Percentiles rank a stretch among this genome's conserved stretches.
Evolutionary conservation across 2,888 invertebrate genomes (phyloP).

Genomic region (Aquatica leii): DNA sequence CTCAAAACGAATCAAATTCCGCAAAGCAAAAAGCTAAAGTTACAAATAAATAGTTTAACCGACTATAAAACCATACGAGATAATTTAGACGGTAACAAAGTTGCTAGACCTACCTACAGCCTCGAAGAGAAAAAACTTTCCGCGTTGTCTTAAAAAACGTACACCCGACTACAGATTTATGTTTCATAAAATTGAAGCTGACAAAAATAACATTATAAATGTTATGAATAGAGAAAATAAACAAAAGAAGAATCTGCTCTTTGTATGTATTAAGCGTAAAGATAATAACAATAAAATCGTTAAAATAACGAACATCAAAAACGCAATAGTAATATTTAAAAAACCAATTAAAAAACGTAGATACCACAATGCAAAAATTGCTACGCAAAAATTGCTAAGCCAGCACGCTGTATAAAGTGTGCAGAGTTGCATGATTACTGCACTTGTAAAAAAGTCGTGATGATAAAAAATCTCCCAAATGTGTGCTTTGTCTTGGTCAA

Average conservation of each 20-base stretch:
- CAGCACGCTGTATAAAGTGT: too few species aligned
- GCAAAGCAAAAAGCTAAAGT: neutral
- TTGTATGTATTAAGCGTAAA: slow-evolving; percentile 15
- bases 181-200: slow-evolving; percentile 1
- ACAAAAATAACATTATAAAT: slow-evolving; percentile 1
- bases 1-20: slow-evolving; percentile 1
- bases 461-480: slow-evolving; percentile 5
- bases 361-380: slow-evolving; percentile 16
- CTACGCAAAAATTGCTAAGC: too few species aligned
- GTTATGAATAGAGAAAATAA: slow-evolving; percentile 1
- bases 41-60: neutral
- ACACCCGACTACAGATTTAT: too few species aligned
- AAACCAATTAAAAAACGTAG: slow-evolving; percentile 15
- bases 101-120: slow-evolving; percentile 3
- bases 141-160: neutral
- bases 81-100: slow-evolving; percentile 11
- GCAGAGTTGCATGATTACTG: too few species aligned
- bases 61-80: slow-evolving; percentile 2
- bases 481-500: slow-evolving; percentile 2
- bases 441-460: slow-evolving; percentile 15
- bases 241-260: slow-evolving; percentile 9
- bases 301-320: slow-evolving; percentile 18
- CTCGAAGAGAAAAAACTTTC: slow-evolving; percentile 1
- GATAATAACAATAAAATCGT: slow-evolving; percentile 16
- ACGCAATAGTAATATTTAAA: slow-evolving; percentile 19